A percentile compares a stretch with the other conserved stretches of the same genome.
These are phyloP conservation scores for Andinoacara biseriatus DNA, from an alignment of 2,113 vertebrate genomes.

Conservation along the genomic window DNA sequence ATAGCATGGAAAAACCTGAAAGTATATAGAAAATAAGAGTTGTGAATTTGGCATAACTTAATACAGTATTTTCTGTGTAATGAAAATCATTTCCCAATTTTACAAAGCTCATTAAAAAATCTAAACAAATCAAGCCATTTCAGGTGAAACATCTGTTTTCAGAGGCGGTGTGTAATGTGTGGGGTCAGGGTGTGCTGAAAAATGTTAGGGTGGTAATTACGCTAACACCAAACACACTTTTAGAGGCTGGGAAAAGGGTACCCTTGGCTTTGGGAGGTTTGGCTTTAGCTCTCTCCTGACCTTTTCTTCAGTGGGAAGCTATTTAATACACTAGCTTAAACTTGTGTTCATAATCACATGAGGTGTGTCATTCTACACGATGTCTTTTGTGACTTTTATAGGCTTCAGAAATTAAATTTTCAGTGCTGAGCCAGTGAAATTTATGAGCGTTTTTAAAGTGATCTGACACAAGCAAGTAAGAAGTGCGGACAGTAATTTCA, in stretches of 20 bases:
- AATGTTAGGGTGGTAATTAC: slow-evolving; percentile 72
- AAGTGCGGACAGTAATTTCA: not conserved
- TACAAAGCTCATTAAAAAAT: slow-evolving; percentile 14
- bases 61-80: not conserved
- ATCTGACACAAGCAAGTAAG: not conserved
- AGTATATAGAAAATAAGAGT: slow-evolving; percentile 11
- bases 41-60: not conserved
- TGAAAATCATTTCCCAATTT: slow-evolving; percentile 3
- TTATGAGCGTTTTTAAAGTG: slow-evolving; percentile 10
- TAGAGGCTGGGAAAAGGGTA: slow-evolving; percentile 61
- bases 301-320: slow-evolving; percentile 44
- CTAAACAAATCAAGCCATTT: slow-evolving; percentile 45
- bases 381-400: slow-evolving; percentile 21
- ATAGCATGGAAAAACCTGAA: slow-evolving; percentile 21
- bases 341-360: slow-evolving; percentile 38
- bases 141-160: slow-evolving; percentile 74
- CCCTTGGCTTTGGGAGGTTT: slow-evolving; percentile 57
- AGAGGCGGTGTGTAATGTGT: slow-evolving; percentile 57
- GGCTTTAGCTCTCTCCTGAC: slow-evolving; percentile 61
- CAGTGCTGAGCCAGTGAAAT: slow-evolving; percentile 8
- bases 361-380: slow-evolving; percentile 18
- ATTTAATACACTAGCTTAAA: slow-evolving; percentile 40
- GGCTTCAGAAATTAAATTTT: slow-evolving; percentile 18
- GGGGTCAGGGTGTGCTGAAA: slow-evolving; percentile 69
- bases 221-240: slow-evolving; percentile 48